phyloP scores from a whole-genome alignment of 2,888 invertebrate species.

The Cheilosia vernalis region DNA sequence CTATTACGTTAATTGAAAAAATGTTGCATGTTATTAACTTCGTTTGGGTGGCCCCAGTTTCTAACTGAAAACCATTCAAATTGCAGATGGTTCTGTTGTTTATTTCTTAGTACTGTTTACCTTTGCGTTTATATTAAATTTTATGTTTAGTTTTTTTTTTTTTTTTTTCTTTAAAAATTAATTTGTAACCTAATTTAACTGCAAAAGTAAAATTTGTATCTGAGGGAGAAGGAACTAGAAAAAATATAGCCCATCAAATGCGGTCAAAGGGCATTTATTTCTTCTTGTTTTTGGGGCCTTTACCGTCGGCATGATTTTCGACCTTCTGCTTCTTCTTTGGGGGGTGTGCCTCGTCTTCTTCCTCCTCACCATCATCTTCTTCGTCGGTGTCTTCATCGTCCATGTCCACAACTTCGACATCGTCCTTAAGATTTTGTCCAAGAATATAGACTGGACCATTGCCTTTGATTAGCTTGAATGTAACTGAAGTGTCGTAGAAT shows the following conservation, averaged over 20 bases:
- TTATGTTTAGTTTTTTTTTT: no score
- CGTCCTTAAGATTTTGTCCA: conserved; percentile 92
- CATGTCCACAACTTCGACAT: conserved; percentile 92
- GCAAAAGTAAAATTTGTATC: conserved; percentile 61
- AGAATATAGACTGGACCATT: conserved; percentile 93
- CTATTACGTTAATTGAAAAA: background rate
- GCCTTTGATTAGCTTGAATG: conserved; percentile 90
- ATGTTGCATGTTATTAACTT: conserved; percentile 1
- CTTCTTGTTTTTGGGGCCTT: conserved; percentile 88
- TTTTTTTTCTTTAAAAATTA: conserved; percentile 51
- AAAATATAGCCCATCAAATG: conserved; percentile 38
- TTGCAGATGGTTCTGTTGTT: conserved; percentile 1
- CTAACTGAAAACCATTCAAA: conserved; percentile 65
- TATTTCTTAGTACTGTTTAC: conserved; percentile 50
- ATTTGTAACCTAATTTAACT: conserved; percentile 67
- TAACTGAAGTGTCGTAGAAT: conserved; percentile 94
- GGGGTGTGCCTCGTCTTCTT: conserved; percentile 88
- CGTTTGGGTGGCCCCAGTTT: conserved; percentile 15
- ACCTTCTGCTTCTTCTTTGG: conserved; percentile 92
- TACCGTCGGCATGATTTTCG: conserved; percentile 88
- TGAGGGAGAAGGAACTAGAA: conserved; percentile 63
- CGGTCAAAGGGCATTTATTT: conserved; percentile 75
- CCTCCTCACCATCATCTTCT: conserved; percentile 85
- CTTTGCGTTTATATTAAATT: conserved; percentile 29
- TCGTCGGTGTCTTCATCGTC: conserved; percentile 92